Evolutionary conservation across 2,797 vertebrate species (phyloP).

Genomic region (Sarcoramphus papa): DNA sequence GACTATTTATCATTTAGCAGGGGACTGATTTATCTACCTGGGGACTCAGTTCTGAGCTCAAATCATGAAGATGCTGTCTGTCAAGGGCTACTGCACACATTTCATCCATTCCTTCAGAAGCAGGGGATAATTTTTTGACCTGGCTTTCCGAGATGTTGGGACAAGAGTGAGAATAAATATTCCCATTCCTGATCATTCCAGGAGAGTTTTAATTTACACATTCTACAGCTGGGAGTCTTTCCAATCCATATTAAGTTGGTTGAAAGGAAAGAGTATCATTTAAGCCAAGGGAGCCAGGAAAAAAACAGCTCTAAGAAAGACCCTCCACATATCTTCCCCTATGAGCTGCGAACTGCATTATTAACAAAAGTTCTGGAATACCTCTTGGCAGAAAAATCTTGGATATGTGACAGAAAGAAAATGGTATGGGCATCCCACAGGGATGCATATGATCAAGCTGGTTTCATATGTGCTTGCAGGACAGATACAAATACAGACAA

Average conservation of each 20-base stretch:
- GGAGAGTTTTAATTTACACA: background rate
- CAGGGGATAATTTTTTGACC: background rate
- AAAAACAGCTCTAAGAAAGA: background rate
- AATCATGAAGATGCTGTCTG: background rate
- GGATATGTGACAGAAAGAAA: background rate
- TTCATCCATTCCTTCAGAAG: background rate
- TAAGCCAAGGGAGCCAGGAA: background rate
- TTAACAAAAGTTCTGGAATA: background rate
- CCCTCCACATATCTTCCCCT: background rate
- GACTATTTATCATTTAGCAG: background rate
- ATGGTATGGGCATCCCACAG: background rate
- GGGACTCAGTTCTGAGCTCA: background rate
- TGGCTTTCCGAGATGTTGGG: fast-evolving
- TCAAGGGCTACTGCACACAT: background rate
- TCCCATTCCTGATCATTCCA: background rate
- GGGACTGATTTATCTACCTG: background rate
- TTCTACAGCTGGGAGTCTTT: background rate
- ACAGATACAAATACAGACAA: background rate
- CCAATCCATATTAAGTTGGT: background rate
- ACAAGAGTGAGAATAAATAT: background rate
- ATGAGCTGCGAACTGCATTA: background rate
- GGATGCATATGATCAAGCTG: background rate
- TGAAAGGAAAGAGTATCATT: background rate
- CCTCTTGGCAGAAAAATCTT: background rate
- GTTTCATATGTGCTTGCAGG: background rate